Evolutionary conservation across 2,113 vertebrate species (phyloP).

Genomic region (Oreotrochilus melanogaster): DNA sequence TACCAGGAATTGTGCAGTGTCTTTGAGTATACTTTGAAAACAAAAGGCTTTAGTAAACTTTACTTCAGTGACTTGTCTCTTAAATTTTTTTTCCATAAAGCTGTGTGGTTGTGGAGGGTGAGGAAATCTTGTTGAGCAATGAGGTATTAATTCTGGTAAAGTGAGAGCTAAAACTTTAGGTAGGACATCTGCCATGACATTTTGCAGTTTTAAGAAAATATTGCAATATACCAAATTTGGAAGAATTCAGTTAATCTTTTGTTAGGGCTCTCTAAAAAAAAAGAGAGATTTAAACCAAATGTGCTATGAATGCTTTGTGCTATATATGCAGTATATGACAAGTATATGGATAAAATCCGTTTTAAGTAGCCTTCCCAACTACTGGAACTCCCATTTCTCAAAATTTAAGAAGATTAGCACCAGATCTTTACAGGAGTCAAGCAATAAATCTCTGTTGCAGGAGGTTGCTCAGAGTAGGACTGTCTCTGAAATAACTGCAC

Average conservation of each 20-base stretch:
- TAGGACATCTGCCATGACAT: not conserved
- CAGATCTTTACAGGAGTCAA: too few relatives aligned
- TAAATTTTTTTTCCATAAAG: not conserved
- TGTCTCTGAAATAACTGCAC: slow-evolving; percentile 81
- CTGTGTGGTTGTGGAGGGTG: not conserved
- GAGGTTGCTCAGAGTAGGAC: slow-evolving; percentile 90
- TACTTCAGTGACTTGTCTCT: not conserved
- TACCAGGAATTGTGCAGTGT: not conserved
- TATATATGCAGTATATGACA: not conserved
- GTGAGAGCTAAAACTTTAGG: not conserved
- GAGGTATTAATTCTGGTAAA: not conserved
- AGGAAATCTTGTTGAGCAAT: not conserved
- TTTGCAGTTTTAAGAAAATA: not conserved
- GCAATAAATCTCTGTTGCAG: slow-evolving; percentile 62
- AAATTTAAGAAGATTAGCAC: not conserved
- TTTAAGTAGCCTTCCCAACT: not conserved
- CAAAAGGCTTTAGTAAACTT: not conserved
- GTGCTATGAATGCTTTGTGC: not conserved
- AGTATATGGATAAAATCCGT: not conserved
- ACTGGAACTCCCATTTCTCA: not conserved
- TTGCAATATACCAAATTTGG: not conserved
- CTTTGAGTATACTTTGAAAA: not conserved
- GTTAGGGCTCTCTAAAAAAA: not conserved
- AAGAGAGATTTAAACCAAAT: not conserved
- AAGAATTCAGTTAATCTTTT: not conserved